phyloP scores from a whole-genome alignment of 2,797 vertebrate species.

The Thripadectes ignobilis region DNA sequence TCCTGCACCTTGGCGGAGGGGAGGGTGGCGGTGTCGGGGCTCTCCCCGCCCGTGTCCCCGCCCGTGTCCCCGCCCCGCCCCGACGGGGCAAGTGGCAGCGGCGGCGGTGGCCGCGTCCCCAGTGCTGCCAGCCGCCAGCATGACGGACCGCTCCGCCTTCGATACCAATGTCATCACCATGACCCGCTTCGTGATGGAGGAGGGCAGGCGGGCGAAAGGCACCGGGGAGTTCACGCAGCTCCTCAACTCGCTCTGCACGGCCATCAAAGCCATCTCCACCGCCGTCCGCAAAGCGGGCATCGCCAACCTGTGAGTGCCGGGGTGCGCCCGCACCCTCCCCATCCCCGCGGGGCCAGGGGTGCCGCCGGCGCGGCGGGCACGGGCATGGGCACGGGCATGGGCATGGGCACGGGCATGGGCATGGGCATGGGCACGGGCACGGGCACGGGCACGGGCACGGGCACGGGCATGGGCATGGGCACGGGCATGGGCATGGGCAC shows the following conservation, averaged over 20 bases:
- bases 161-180: slow-evolving; percentile 92
- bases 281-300: slow-evolving; percentile 83
- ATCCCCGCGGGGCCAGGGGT: background rate
- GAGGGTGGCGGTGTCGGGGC: too few species aligned
- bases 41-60: background rate
- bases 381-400: background rate
- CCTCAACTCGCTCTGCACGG: slow-evolving; percentile 89
- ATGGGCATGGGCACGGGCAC: background rate
- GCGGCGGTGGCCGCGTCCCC: rapidly evolving
- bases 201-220: slow-evolving; percentile 86
- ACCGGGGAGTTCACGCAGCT: slow-evolving; percentile 93
- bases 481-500: too few species aligned
- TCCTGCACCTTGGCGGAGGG: background rate
- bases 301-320: slow-evolving; percentile 80
- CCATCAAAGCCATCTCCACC: slow-evolving; percentile 84
- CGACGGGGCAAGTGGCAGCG: background rate
- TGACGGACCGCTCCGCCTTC: slow-evolving; percentile 87
- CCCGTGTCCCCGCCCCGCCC: background rate
- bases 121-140: slow-evolving; percentile 2
- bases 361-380: background rate
- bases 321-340: background rate
- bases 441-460: too few species aligned
- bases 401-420: background rate
- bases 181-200: slow-evolving; percentile 92
- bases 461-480: too few species aligned